Base-by-base conservation (phyloP, 2,113 vertebrate species). In the Malurus alboscapulatus region DNA sequence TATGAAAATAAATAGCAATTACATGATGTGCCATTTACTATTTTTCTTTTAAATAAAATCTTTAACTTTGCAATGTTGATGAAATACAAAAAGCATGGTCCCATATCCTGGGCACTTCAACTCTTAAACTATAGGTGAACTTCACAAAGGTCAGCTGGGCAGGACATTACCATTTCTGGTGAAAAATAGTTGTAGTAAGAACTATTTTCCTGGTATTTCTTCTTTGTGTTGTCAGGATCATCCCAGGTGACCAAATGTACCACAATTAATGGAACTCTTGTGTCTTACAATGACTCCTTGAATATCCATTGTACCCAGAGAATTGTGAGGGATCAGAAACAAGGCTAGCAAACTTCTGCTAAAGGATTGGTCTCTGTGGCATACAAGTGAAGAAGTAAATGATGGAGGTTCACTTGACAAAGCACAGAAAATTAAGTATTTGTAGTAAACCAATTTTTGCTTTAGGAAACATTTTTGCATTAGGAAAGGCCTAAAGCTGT, bases 1-100 rank as follows among this genome's bases (percentile, higher is more conserved):
- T 99, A 99, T 98, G 98, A 98, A 99, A 99, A 99, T 99, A 99
- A 99, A 99, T 99, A 99, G 99, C 98, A 98, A 97, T 98, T 98
- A 98, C 98, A 97, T 97, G 94, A 97, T 95, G 84, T 89, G 84
- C 83, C 80, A 91, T 87, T 94, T 96, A 91, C 77, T 96, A 92
- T 89, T 95, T 95, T 94, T 96, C 67, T 87, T 94, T 76, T 44
- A 81, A 95, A 76, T 95, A 93, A 94, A 90, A 47, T 34, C 32
- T 81, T 76, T 54, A 80, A 61, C 54, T 95, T 67, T 5, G 9
- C 53, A 26, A 3, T 90, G 55, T 53, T 75, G 19, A 30, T 61
- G 24, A 86, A 80, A 57, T 81, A 72, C 11, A 42, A 80, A 80
- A 89, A 29, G 14, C 29, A 30, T 48, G 54, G 50, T 82, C 45